Conservation (phyloP, 2,888 invertebrate species). For the Proisotoma minuta region DNA sequence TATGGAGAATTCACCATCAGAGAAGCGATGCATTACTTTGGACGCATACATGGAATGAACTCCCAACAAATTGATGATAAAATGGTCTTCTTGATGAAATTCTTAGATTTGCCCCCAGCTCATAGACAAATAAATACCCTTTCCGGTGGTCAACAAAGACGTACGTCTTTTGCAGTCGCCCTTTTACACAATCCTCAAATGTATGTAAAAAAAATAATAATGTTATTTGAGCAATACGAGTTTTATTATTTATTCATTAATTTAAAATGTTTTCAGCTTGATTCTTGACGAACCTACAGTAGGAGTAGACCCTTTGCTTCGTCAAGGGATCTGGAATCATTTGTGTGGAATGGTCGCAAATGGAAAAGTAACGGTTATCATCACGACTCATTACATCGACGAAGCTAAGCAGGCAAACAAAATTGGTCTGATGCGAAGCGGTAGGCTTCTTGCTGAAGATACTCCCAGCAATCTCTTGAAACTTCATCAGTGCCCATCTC, state of each 20-base stretch:
- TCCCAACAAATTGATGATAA: conserved; percentile 73
- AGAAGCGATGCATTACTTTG: conserved; percentile 94
- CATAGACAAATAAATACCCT: conserved; percentile 73
- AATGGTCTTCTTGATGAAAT: conserved; percentile 78
- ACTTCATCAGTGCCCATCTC: conserved; percentile 74
- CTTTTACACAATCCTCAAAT: conserved; percentile 89
- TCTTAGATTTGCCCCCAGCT: conserved; percentile 82
- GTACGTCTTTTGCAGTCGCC: conserved; percentile 87
- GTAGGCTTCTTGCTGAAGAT: conserved; percentile 83
- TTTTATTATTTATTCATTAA: neutral
- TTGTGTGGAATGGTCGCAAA: conserved; percentile 83
- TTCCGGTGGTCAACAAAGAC: conserved; percentile 84
- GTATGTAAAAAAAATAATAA: too few species aligned
- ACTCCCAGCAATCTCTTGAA: conserved; percentile 68
- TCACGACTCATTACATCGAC: conserved; percentile 15
- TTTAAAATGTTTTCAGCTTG: neutral
- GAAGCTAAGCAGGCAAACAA: conserved; percentile 11
- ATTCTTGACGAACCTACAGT: conserved; percentile 13
- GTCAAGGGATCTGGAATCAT: conserved; percentile 79
- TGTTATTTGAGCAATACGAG: neutral
- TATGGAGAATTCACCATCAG: conserved; percentile 89
- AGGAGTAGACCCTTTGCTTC: conserved; percentile 21
- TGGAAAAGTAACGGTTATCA: conserved; percentile 87
- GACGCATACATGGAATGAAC: conserved; percentile 90
- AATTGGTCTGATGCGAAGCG: conserved; percentile 90